A percentile compares a stretch with the other conserved stretches of the same genome.
Evolutionary conservation across 2,888 invertebrate species (phyloP).

Genomic region (Heliconius ismenius): DNA sequence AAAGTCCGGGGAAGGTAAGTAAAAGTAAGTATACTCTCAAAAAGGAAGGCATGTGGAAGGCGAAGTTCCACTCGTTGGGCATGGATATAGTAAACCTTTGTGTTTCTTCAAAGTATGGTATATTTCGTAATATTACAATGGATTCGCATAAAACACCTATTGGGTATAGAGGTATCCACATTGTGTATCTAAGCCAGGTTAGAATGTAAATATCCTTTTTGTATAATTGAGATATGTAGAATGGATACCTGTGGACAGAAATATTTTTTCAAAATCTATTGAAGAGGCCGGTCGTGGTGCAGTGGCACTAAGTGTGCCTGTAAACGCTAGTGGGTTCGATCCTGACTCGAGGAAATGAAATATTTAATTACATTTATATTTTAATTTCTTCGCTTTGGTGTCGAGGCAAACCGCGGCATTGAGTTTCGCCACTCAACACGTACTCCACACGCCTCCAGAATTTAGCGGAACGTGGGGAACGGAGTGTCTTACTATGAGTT

Average conservation of each 20-base stretch:
- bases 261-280: slow-evolving; percentile 41
- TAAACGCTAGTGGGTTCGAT: not conserved
- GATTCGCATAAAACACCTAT: slow-evolving; percentile 94
- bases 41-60: slow-evolving; percentile 91
- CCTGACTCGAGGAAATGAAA: not conserved
- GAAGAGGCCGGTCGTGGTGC: too few species aligned
- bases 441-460: too few species aligned
- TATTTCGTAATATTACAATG: slow-evolving; percentile 89
- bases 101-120: slow-evolving; percentile 94
- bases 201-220: slow-evolving; percentile 87
- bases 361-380: too few species aligned
- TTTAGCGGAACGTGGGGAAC: too few species aligned
- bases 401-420: too few species aligned
- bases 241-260: slow-evolving; percentile 88
- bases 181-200: slow-evolving; percentile 95
- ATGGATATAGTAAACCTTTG: slow-evolving; percentile 87
- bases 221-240: slow-evolving; percentile 91
- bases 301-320: too few species aligned
- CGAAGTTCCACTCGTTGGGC: slow-evolving; percentile 92
- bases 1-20: slow-evolving; percentile 88
- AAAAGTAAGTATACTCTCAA: slow-evolving; percentile 89
- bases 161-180: slow-evolving; percentile 97
- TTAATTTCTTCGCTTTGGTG: too few species aligned
- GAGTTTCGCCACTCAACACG: too few species aligned
- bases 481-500: too few species aligned